Evolutionary conservation across 2,888 invertebrate species (phyloP).

Genomic region (Trachelus troglodyta): DNA sequence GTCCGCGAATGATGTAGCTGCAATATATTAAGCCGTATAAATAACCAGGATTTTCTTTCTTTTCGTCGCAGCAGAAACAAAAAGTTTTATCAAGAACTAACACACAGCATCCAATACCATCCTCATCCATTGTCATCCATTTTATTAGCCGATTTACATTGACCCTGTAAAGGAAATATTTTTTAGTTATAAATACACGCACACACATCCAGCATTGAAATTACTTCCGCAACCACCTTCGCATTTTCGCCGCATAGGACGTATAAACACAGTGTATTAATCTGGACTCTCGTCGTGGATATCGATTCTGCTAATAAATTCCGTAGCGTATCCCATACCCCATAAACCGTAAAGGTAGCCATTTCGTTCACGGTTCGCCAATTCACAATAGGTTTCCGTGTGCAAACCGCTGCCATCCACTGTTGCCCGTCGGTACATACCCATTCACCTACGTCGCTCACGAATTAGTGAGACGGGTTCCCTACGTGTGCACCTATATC

Average conservation of each 20-base stretch:
- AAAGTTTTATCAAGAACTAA: not conserved
- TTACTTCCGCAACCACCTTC: not conserved
- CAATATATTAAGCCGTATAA: not conserved
- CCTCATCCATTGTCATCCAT: not conserved
- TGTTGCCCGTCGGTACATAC: conserved; percentile 21
- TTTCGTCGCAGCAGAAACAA: not conserved
- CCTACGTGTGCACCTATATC: conserved; percentile 12
- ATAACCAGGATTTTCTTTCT: not conserved
- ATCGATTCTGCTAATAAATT: conserved; percentile 57
- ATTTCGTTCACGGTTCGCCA: conserved; percentile 52
- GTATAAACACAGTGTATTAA: not conserved
- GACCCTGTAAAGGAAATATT: not conserved
- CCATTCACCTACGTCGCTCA: conserved; percentile 33
- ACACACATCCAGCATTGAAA: not conserved
- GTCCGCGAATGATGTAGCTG: conserved; percentile 1
- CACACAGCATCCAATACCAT: not conserved
- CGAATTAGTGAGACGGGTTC: conserved; percentile 38
- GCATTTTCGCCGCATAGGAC: not conserved
- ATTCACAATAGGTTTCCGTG: conserved; percentile 51
- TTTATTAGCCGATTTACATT: not conserved
- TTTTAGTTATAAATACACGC: not conserved
- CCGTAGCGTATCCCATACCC: conserved; percentile 37
- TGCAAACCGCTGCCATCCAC: conserved; percentile 28
- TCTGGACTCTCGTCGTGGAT: conserved; percentile 15
- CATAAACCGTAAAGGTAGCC: conserved; percentile 53